Evolutionary conservation across 1,140 invertebrate species (phyloP).

Genomic region (Chlorops oryzae): DNA sequence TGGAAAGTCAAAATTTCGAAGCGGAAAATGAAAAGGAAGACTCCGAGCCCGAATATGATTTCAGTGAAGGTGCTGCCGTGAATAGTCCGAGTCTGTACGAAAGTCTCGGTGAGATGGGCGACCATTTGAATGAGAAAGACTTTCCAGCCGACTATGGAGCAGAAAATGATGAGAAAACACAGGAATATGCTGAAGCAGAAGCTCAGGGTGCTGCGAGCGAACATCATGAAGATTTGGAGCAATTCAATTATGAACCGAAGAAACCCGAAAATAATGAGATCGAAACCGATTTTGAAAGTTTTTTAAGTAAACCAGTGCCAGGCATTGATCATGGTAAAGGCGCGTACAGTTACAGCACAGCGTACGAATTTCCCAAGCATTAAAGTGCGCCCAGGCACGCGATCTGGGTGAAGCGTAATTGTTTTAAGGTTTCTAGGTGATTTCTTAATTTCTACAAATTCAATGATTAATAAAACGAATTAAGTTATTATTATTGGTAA

Average conservation of each 20-base stretch:
- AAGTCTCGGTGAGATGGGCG: conserved; percentile 26
- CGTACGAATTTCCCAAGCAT: conserved; percentile 28
- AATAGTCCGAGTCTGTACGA: neutral
- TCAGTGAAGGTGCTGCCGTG: conserved; percentile 4
- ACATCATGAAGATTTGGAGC: conserved; percentile 7
- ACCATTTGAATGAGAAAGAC: conserved; percentile 28
- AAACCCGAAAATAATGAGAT: neutral
- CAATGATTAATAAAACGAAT: neutral
- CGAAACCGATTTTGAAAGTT: conserved; percentile 15
- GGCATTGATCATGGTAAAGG: conserved; percentile 43
- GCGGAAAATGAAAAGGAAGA: conserved; percentile 11
- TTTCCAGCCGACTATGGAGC: conserved; percentile 32
- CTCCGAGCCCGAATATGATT: conserved; percentile 10
- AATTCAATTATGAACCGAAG: conserved; percentile 2
- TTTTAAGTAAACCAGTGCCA: conserved; percentile 28
- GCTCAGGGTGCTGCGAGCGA: conserved; percentile 30
- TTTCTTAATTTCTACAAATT: neutral
- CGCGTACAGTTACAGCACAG: conserved; percentile 40
- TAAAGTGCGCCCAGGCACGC: neutral
- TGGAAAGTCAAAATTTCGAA: neutral
- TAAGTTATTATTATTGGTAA: conserved; percentile 1
- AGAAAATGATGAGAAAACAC: conserved; percentile 7
- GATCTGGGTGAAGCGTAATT: neutral
- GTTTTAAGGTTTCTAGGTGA: neutral
- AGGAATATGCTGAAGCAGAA: conserved; percentile 15